These are phyloP conservation scores for Alouatta palliata DNA, from an alignment of 2,113 vertebrate genomes.

Conservation along the genomic window DNA sequence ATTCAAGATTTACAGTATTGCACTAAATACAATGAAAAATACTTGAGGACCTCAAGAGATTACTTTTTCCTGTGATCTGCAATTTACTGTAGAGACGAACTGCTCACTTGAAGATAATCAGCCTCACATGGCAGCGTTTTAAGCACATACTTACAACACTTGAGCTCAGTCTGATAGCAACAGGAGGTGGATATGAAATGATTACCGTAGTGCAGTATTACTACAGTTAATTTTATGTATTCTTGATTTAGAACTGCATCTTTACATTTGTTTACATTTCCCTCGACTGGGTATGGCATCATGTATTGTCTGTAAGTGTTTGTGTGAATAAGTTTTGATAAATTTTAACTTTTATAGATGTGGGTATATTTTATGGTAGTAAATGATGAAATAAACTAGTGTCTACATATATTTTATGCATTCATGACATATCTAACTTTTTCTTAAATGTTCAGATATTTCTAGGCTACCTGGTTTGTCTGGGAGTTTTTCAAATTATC, in stretches of 20 bases:
- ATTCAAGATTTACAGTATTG: not conserved
- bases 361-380: not conserved
- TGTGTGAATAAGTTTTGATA: not conserved
- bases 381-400: not conserved
- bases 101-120: not conserved
- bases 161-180: not conserved
- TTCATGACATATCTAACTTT: not conserved
- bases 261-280: not conserved
- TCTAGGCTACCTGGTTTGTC: not conserved
- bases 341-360: not conserved
- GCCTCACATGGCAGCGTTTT: not conserved
- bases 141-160: not conserved
- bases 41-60: not conserved
- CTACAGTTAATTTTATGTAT: not conserved
- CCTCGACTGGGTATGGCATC: not conserved
- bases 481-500: not conserved
- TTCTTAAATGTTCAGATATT: not conserved
- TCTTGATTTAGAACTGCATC: not conserved
- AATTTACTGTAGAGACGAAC: not conserved
- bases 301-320: not conserved
- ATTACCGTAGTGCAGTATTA: not conserved
- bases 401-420: not conserved
- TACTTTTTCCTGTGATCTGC: not conserved
- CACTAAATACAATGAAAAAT: not conserved
- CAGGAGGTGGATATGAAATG: not conserved